Conservation (phyloP, 2,888 invertebrate genomes). For the Calameuta filiformis region DNA sequence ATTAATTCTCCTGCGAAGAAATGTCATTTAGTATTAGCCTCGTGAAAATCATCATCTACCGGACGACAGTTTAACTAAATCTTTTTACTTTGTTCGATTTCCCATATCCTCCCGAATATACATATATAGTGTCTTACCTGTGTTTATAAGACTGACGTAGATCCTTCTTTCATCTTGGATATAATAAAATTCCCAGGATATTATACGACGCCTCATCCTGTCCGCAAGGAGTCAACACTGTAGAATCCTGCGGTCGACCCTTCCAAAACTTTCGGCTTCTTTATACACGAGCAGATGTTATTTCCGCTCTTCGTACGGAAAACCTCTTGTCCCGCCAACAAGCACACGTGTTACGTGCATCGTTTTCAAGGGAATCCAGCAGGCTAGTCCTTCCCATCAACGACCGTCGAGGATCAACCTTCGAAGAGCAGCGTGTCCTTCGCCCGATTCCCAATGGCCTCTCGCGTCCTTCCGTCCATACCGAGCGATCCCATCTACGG, state of each 20-base stretch:
- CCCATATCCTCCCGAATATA: background rate
- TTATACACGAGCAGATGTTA: slow-evolving; percentile 46
- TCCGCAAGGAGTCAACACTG: background rate
- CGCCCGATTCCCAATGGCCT: background rate
- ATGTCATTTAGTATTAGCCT: background rate
- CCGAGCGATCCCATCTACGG: background rate
- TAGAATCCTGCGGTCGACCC: slow-evolving; percentile 6
- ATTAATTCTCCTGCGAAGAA: background rate
- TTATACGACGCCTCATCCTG: background rate
- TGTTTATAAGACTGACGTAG: background rate
- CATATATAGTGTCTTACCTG: background rate
- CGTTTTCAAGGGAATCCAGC: slow-evolving; percentile 21
- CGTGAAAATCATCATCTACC: background rate
- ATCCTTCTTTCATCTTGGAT: background rate
- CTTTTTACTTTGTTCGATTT: background rate
- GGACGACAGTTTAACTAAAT: background rate
- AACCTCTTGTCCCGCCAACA: background rate
- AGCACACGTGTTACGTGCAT: slow-evolving; percentile 33
- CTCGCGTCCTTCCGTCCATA: background rate
- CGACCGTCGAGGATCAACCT: background rate
- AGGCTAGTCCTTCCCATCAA: background rate
- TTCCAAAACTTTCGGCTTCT: slow-evolving; percentile 23
- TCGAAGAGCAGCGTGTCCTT: background rate
- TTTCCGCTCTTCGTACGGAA: slow-evolving; percentile 41
- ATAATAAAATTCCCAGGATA: background rate